Evolutionary conservation across 2,888 invertebrate genomes (phyloP), one percentile per base, ranked within the genome.

Genomic region (Habrosyne pyritoides): DNA sequence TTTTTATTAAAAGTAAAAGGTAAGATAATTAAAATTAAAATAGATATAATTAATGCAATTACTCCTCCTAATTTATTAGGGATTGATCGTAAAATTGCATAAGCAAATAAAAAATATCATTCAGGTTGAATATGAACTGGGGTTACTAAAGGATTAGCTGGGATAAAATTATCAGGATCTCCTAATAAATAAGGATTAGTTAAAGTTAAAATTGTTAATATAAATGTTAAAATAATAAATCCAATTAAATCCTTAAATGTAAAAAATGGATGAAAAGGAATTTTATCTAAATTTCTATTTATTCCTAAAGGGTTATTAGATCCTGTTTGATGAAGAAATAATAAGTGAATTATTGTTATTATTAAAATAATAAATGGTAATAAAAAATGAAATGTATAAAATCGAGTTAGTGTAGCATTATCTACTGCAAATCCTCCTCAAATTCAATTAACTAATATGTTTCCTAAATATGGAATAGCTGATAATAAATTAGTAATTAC

Each of bases 81-180:
- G 57, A 97, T 96, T 42, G 96, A 96, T 24, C 96, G 96, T 75
- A 97, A 69, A 91, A 97, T 96, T 18, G 96, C 95, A 84, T 96
- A 96, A 12, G 96, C 96, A 93, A 96, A 96, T 92, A 97, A 83
- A 75, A 96, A 97, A 83, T 97, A 97, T 94, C 96, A 97, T 94
- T 97, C 96, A 49, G 96, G 96, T 94, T 96, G 95, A 91, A 96
- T 96, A 78, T 96, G 96, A 7, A 93, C 81, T 0, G 96, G 96
- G 0, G 96, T 96, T 14, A 94, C 92, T 89, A 95, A 73, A 0
- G 95, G 93, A 65, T 95, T 95, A 4, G 95, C 95, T 0, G 94
- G 94, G 21, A 93, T 94, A 88, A 96, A 96, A 88, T 96, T 96
- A 91, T 96, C 96, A 0, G 95, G 94, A 26, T 96, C 96, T 68